phyloP scores from a whole-genome alignment of 2,888 invertebrate species.

The Megamerina dolium region DNA sequence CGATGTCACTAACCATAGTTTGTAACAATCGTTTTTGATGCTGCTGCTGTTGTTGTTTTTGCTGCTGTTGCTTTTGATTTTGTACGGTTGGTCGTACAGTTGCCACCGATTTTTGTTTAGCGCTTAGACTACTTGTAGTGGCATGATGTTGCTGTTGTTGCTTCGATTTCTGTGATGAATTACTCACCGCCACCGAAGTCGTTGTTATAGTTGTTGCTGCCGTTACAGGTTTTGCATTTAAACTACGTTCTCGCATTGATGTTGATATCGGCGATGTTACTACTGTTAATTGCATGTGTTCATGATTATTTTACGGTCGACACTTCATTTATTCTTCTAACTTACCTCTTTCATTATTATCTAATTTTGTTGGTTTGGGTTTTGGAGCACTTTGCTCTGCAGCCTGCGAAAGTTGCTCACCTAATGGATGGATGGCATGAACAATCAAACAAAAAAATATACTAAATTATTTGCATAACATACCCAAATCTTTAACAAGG shows the following conservation, averaged over 20 bases:
- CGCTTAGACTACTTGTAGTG: neutral
- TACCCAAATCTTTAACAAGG: conserved; percentile 31
- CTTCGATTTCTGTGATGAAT: neutral
- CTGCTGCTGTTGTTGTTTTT: no score
- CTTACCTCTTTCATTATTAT: no score
- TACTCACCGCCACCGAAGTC: neutral
- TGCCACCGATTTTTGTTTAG: conserved; percentile 20
- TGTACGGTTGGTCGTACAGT: conserved; percentile 23
- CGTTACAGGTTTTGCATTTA: conserved; percentile 6
- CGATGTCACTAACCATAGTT: no score
- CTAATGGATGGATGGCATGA: conserved; percentile 12
- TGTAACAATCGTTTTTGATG: no score
- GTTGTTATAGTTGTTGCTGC: conserved; percentile 7
- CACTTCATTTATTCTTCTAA: no score
- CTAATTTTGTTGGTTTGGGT: no score
- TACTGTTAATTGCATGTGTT: no score
- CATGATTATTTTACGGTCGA: no score
- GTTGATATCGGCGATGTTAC: conserved; percentile 8
- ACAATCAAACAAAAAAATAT: neutral
- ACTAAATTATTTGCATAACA: neutral
- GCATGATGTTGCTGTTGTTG: conserved; percentile 1
- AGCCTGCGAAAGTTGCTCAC: conserved; percentile 7
- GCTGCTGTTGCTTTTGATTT: conserved; percentile 9
- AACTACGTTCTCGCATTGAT: no score
- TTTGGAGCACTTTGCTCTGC: conserved; percentile 7